Base-by-base conservation (phyloP, 2,797 vertebrate genomes). In the Lacerta viridis region DNA sequence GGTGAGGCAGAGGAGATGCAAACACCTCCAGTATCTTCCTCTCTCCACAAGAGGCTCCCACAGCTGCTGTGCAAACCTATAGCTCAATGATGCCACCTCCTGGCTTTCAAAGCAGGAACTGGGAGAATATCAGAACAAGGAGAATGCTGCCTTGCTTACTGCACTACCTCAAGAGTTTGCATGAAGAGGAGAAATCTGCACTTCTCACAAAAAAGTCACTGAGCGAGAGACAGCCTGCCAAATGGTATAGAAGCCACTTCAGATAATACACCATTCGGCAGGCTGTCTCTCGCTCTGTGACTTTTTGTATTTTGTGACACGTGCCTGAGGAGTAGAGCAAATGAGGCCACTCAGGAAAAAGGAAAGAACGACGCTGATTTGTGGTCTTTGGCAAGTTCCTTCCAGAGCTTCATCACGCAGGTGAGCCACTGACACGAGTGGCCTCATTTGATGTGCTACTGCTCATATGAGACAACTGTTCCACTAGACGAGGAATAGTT, bases 41-140 rank as follows among this genome's bases (percentile, higher is more conserved):
- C 41, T 36, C 33, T 76, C 41, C 82, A 13, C 64, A 80, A 33
- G 18, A 36, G 25, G 3, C 68, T 41, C n/a, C 61, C 33, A 72
- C 64, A n/a, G 64, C 18, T 69, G 29, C 7, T 66, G 18, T 18
- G 27, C 20, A 75, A 88, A 46, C 33, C 15, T 75, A 39, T 27
- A 20, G 46, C 41, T 46, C 50, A 39, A 50, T 23, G 7, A 8
- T 33, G 36, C 39, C 39, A 39, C 23, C 68, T 74, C 55, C 78
- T 80, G 55, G 69, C 77, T 72, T 64, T 46, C 83, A 80, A 74
- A 80, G 59, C 20, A 85, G 29, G 27, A 27, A n/a, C n/a, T 61
- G 55, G 36, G 8, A 20, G 72, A 71, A 9, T n/a, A n/a, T 71
- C 2, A 5, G 8, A 18, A 69, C n/a, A n/a, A 71, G 68, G 29